A percentile compares a stretch with the other conserved stretches of the same genome.
These are phyloP conservation scores for Phataginus tricuspis DNA, from an alignment of 2,797 vertebrate species.

Conservation along the genomic window DNA sequence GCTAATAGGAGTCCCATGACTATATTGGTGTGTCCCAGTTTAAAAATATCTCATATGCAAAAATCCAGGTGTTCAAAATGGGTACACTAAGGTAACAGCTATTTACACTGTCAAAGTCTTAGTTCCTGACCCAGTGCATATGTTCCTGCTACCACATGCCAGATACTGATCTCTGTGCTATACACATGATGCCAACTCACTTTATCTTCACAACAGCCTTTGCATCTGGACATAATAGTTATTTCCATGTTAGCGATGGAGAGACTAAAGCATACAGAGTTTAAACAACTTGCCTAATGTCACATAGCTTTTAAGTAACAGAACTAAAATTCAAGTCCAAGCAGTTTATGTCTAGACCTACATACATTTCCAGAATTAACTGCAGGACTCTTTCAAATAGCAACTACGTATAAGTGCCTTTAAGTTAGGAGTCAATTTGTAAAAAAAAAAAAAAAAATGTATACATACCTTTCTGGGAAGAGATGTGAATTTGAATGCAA, in stretches of 20 bases:
- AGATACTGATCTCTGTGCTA: background rate
- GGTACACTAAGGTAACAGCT: background rate
- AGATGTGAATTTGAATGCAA: constrained; percentile 24
- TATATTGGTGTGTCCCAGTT: background rate
- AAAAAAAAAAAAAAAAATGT: background rate
- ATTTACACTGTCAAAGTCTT: background rate
- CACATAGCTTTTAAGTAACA: background rate
- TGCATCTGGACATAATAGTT: background rate
- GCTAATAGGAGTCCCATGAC: background rate
- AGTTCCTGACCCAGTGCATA: background rate
- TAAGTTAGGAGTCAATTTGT: background rate
- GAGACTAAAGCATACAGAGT: background rate
- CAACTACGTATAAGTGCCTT: background rate
- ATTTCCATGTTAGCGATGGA: background rate
- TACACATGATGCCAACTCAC: background rate
- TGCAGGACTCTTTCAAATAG: background rate
- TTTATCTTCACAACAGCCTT: constrained; percentile 5
- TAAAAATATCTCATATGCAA: background rate
- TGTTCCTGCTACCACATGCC: background rate
- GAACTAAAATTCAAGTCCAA: background rate
- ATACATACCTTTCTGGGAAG: background rate
- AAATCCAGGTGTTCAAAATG: background rate
- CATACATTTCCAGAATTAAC: background rate
- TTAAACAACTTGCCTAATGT: background rate
- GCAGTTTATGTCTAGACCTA: background rate